These are phyloP conservation scores for Spheniscus mendiculus DNA, from an alignment of 2,113 vertebrate species.

Conservation along the genomic window DNA sequence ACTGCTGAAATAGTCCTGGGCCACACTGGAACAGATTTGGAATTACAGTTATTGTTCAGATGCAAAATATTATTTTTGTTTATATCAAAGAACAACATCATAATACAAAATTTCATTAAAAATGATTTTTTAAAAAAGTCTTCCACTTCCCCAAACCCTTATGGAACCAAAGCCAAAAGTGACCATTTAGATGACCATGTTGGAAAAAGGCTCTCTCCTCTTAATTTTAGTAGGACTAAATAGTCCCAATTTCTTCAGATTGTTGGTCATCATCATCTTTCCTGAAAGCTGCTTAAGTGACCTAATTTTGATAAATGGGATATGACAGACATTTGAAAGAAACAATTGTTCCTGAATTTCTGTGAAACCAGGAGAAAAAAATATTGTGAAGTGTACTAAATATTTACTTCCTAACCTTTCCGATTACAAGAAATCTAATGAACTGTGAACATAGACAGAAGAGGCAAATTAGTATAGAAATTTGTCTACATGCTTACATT, in stretches of 20 bases:
- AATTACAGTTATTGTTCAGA: neutral
- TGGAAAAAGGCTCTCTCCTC: neutral
- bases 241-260: neutral
- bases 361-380: neutral
- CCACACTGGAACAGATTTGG: neutral
- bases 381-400: neutral
- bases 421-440: neutral
- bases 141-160: neutral
- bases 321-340: neutral
- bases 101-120: neutral
- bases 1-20: neutral
- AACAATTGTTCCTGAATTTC: neutral
- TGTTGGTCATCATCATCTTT: neutral
- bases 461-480: neutral
- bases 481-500: neutral
- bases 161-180: neutral
- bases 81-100: neutral
- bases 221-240: neutral
- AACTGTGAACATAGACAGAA: neutral
- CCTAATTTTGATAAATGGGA: neutral
- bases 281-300: neutral
- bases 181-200: neutral
- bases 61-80: neutral
- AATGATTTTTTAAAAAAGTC: neutral
- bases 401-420: neutral